phyloP scores from a whole-genome alignment of 2,888 invertebrate species.

The Clunio marinus region DNA sequence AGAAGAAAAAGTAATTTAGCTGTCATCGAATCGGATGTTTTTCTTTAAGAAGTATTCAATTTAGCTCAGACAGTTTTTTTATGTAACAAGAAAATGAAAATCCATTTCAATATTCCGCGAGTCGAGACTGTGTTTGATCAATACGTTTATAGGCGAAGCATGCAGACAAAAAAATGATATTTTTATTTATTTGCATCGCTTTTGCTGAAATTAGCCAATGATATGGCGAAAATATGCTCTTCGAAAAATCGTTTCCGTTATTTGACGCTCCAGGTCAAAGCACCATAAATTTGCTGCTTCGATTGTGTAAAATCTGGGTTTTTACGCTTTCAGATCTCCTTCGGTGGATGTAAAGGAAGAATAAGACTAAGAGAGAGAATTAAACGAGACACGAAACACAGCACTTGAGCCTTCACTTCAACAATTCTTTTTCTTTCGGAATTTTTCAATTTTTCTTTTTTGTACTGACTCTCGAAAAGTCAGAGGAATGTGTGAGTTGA shows the following conservation, averaged over 20 bases:
- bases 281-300: slow-evolving; percentile 16
- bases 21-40: neutral
- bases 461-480: too few species aligned
- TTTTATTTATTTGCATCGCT: neutral
- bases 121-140: slow-evolving; percentile 26
- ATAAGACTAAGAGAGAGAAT: neutral
- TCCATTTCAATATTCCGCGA: neutral
- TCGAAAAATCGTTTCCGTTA: slow-evolving; percentile 25
- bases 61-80: neutral
- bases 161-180: neutral
- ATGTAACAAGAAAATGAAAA: too few species aligned
- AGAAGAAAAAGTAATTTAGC: neutral
- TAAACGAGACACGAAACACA: neutral
- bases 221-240: neutral
- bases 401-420: neutral
- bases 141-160: neutral
- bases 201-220: neutral
- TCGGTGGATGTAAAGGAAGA: neutral
- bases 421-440: neutral
- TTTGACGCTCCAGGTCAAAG: slow-evolving; percentile 34
- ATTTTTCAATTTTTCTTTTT: too few species aligned
- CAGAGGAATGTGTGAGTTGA: neutral
- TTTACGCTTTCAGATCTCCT: neutral
- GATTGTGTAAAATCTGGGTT: neutral
- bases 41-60: neutral